Percentiles rank a stretch among this genome's conserved stretches.
These are phyloP conservation scores for Xestia c-nigrum DNA, from an alignment of 2,888 invertebrate genomes.

Conservation along the genomic window DNA sequence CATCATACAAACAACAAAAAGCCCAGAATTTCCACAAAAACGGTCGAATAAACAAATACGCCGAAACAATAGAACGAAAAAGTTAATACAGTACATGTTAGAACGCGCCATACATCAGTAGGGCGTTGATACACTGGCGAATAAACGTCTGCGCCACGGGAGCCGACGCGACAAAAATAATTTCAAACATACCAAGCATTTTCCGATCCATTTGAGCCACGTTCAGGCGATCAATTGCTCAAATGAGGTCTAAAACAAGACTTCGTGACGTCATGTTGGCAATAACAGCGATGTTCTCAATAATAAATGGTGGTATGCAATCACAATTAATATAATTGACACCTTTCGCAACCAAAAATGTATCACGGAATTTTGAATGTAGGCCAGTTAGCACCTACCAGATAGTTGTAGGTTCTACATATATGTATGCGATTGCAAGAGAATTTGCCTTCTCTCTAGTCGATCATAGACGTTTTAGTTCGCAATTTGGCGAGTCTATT, in stretches of 20 bases:
- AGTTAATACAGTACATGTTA: conserved; percentile 81
- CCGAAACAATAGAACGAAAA: conserved; percentile 72
- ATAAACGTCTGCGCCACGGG: conserved; percentile 82
- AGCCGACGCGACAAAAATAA: conserved; percentile 84
- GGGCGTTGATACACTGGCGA: conserved; percentile 85
- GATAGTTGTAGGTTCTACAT: neutral
- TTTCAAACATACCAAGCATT: conserved; percentile 80
- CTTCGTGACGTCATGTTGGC: conserved; percentile 48
- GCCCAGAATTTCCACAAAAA: conserved; percentile 54
- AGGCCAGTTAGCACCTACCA: conserved; percentile 6
- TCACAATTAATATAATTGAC: conserved; percentile 58
- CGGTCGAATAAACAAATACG: conserved; percentile 60
- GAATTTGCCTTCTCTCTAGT: too few species aligned
- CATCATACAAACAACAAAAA: conserved; percentile 51
- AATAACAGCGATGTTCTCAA: conserved; percentile 47
- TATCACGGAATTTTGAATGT: conserved; percentile 17
- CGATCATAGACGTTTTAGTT: conserved; percentile 22
- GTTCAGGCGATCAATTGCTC: conserved; percentile 71
- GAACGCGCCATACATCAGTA: conserved; percentile 80
- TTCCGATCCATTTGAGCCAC: conserved; percentile 81
- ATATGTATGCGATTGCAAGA: neutral
- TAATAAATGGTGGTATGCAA: conserved; percentile 48
- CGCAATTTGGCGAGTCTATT: conserved; percentile 32
- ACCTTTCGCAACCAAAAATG: conserved; percentile 48
- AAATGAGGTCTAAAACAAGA: conserved; percentile 70